Conservation (phyloP, 2,888 invertebrate species). For the Hedya salicella region DNA sequence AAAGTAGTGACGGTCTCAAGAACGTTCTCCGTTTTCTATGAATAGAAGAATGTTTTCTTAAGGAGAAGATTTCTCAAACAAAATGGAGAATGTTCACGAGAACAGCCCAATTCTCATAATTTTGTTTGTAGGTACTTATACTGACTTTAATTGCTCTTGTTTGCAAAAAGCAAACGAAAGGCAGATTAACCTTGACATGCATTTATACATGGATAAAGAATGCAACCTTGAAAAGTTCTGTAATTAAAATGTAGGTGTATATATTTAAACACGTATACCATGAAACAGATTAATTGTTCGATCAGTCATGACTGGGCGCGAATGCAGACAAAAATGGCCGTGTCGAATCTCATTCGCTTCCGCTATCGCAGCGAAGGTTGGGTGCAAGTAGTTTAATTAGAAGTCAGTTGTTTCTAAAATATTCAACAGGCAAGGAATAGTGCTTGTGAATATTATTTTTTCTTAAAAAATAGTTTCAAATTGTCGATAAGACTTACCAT, state of each 20-base stretch:
- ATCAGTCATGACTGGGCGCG: constrained; percentile 18
- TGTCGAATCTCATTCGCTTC: constrained; percentile 25
- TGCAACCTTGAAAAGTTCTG: constrained; percentile 25
- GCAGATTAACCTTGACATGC: constrained; percentile 23
- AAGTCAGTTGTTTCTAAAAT: background rate
- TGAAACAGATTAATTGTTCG: constrained; percentile 18
- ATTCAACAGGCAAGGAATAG: no score
- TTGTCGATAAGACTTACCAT: no score
- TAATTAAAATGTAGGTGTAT: constrained; percentile 20
- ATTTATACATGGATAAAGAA: constrained; percentile 8
- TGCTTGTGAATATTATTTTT: no score
- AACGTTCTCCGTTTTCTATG: no score
- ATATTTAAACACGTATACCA: background rate
- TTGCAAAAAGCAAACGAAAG: constrained; percentile 12
- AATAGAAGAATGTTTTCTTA: no score
- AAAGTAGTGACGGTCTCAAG: no score
- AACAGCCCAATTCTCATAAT: no score
- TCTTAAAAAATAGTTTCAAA: no score
- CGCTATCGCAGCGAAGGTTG: constrained; percentile 21
- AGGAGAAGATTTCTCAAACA: no score
- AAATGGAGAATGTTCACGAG: no score
- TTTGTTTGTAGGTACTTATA: background rate
- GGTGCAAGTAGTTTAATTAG: constrained; percentile 13
- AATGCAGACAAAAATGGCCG: constrained; percentile 24
- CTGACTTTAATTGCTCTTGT: background rate